Evolutionary conservation across 2,888 invertebrate species (phyloP).

Genomic region (Atethmia centrago): DNA sequence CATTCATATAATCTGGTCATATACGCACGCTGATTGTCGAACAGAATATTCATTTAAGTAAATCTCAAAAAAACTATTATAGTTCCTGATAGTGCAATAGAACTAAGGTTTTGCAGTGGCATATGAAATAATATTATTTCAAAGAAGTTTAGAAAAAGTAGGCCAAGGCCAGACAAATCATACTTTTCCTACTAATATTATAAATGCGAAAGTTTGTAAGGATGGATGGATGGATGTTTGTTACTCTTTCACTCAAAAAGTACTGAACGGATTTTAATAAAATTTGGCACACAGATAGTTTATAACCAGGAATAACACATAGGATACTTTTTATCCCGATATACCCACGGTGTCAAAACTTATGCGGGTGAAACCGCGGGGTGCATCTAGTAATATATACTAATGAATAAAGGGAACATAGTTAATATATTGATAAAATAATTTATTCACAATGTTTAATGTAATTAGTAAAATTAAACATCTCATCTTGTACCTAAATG

Average conservation of each 20-base stretch:
- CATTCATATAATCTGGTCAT: not conserved
- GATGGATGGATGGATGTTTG: too few relatives aligned
- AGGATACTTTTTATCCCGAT: too few relatives aligned
- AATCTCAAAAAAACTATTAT: not conserved
- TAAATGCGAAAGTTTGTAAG: too few relatives aligned
- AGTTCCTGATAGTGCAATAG: not conserved
- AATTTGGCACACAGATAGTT: too few relatives aligned
- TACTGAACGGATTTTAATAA: too few relatives aligned
- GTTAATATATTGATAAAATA: conserved; percentile 16
- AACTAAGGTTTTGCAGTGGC: not conserved
- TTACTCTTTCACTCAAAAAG: too few relatives aligned
- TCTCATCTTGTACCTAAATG: not conserved
- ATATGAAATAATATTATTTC: not conserved
- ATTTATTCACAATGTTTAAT: conserved; percentile 37
- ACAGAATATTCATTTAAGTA: not conserved
- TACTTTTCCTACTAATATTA: too few relatives aligned
- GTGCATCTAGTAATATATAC: too few relatives aligned
- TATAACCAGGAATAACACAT: too few relatives aligned
- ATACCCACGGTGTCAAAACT: too few relatives aligned
- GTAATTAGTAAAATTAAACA: conserved; percentile 12
- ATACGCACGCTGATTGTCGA: not conserved
- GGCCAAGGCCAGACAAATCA: not conserved
- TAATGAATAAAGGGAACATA: conserved; percentile 9
- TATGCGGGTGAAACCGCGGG: too few relatives aligned
- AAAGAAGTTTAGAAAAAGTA: conserved; percentile 1